Percentiles rank a stretch among this genome's conserved stretches.
Evolutionary conservation across 2,797 vertebrate genomes (phyloP).

Genomic region (Neomorphus geoffroyi): DNA sequence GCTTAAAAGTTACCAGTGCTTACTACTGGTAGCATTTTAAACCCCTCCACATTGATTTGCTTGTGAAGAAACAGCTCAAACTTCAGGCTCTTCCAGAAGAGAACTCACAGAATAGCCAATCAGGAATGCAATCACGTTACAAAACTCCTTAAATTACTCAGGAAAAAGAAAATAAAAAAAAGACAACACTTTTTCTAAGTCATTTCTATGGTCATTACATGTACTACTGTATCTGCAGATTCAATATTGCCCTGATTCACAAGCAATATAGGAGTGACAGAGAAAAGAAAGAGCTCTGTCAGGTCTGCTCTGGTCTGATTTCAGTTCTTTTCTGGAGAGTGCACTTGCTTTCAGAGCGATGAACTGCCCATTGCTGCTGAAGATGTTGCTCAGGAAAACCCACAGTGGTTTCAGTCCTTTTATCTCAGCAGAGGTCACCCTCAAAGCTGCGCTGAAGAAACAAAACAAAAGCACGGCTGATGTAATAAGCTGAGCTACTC

Average conservation of each 20-base stretch:
- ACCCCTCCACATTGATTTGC: not conserved
- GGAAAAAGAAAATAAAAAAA: not conserved
- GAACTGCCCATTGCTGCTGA: not conserved
- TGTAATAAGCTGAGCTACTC: not conserved
- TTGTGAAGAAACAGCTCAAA: not conserved
- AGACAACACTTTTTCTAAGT: not conserved
- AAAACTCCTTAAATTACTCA: not conserved
- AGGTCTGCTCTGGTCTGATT: not conserved
- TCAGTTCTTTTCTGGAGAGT: not conserved
- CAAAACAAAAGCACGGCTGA: conserved; percentile 17
- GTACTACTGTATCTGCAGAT: not conserved
- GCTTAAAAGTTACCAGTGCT: not conserved
- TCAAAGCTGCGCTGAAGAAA: conserved; percentile 4
- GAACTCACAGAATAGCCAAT: not conserved
- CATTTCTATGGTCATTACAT: not conserved
- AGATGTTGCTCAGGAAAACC: not conserved
- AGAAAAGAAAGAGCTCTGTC: not conserved
- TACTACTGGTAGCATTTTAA: not conserved
- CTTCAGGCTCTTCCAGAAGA: not conserved
- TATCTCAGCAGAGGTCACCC: conserved; percentile 46
- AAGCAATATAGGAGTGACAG: not conserved
- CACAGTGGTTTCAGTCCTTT: conserved; percentile 18
- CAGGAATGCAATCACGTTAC: not conserved
- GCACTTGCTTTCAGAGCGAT: not conserved
- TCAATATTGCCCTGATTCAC: not conserved